Percentiles rank a stretch among this genome's conserved stretches.
Conservation (phyloP, 2,888 invertebrate species). For the Caenorhabditis sp. region DNA sequence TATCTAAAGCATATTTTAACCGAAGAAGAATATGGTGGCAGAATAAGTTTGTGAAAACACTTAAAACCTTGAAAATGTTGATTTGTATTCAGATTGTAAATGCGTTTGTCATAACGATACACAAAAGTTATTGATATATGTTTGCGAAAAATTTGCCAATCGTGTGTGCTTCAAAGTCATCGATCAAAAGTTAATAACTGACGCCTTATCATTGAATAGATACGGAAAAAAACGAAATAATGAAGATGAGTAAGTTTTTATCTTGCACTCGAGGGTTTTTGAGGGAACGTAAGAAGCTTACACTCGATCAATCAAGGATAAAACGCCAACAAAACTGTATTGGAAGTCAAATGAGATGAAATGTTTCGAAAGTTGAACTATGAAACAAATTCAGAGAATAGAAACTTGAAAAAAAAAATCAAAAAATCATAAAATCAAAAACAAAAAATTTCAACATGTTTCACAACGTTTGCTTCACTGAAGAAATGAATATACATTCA, state of each 20-base stretch:
- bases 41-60: neutral
- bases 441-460: too few relatives aligned
- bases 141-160: conserved; percentile 4
- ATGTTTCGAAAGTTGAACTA: too few relatives aligned
- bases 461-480: too few relatives aligned
- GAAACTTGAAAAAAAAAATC: too few relatives aligned
- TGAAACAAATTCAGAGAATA: too few relatives aligned
- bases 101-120: conserved; percentile 11
- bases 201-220: conserved; percentile 1
- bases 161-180: conserved; percentile 16
- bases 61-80: neutral
- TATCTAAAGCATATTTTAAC: conserved; percentile 11
- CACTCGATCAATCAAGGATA: too few relatives aligned
- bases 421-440: too few relatives aligned
- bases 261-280: too few relatives aligned
- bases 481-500: too few relatives aligned
- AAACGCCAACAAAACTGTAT: too few relatives aligned
- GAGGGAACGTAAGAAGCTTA: neutral
- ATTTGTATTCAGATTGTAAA: conserved; percentile 1
- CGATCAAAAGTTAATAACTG: conserved; percentile 1
- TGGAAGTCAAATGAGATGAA: too few relatives aligned
- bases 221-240: neutral
- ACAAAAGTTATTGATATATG: conserved; percentile 8
- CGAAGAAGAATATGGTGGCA: neutral
- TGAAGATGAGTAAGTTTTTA: conserved; percentile 2